phyloP scores from a whole-genome alignment of 1,140 invertebrate species.

The Cyclargus thomasi region DNA sequence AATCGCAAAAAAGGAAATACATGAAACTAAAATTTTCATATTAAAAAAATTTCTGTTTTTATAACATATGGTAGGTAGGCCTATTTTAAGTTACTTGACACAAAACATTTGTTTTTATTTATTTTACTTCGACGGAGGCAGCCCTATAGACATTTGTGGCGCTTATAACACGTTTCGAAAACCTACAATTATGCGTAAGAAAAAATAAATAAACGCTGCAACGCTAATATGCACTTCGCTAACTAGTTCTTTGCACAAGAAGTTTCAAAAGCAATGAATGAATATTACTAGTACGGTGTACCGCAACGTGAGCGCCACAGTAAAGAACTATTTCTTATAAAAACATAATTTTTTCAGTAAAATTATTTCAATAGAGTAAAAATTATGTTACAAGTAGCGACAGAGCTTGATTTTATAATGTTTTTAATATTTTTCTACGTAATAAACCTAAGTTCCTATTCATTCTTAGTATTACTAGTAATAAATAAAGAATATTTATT shows the following conservation, averaged over 20 bases:
- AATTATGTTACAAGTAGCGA: too few relatives aligned
- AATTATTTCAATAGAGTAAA: too few relatives aligned
- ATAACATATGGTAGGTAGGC: too few relatives aligned
- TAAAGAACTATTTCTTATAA: too few relatives aligned
- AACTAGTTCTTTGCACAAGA: slow-evolving; percentile 52
- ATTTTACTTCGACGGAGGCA: slow-evolving; percentile 26
- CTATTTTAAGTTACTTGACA: too few relatives aligned
- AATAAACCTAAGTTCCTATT: not conserved
- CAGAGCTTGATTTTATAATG: not conserved
- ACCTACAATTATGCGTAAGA: slow-evolving; percentile 65
- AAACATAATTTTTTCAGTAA: too few relatives aligned
- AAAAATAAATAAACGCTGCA: slow-evolving; percentile 47
- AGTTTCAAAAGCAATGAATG: slow-evolving; percentile 15
- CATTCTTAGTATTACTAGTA: too few relatives aligned
- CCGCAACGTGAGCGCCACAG: too few relatives aligned
- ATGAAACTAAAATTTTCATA: too few relatives aligned
- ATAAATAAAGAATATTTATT: not conserved
- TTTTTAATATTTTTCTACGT: not conserved
- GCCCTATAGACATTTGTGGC: slow-evolving; percentile 48
- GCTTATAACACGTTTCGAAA: slow-evolving; percentile 61
- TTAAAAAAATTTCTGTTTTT: too few relatives aligned
- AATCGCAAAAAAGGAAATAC: too few relatives aligned
- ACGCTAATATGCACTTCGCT: slow-evolving; percentile 60
- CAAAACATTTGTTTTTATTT: too few relatives aligned
- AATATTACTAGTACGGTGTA: not conserved